Base-by-base conservation (phyloP, 1,140 invertebrate species). In the Drosophila athabasca region DNA sequence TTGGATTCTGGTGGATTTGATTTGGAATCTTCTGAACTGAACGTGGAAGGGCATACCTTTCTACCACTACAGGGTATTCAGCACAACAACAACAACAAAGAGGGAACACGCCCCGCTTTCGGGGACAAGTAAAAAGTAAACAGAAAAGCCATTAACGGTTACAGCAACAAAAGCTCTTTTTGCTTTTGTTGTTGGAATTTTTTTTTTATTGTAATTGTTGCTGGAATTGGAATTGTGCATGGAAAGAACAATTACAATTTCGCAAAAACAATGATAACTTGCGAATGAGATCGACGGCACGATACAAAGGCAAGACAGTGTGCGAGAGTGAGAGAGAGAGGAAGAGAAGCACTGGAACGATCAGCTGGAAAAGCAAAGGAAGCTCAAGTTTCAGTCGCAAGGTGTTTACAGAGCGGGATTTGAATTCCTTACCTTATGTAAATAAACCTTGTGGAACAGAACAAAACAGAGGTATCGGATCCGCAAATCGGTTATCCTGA, bases 231-330 rank as follows among this genome's bases (percentile, higher is more conserved):
- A 79, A 76, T 76, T 69, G 81, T 70, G 76, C 68, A 74, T 74
- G 64, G 64, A 69, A 74, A 85, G 75, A 87, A 85, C 81, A 81
- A 85, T 87, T 81, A 81, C 82, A 74, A 87, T 75, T 87, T 87
- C 60, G 82, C 82, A 87, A 85, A 87, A 85, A 87, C 82, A 87
- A 87, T 81, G 82, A 78, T 81, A 81, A 87, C 87, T 87, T 85
- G 78, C 74, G 70, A 81, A 87, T 78, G 82, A 87, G 82, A 85
- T 87, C 74, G 82, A 81, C 81, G 74, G 78, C 65, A 75, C 66
- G 74, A 81, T 75, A 75, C 65, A 78, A 75, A 81, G 77, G 79
- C 82, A 55, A 69, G 45, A 45, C 19, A 19, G 17, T 19, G 17
- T 39, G 35, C 13, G 35, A 11, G 31, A 11, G 31, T 3, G 3